A percentile compares a stretch with the other conserved stretches of the same genome.
Evolutionary conservation across 35 echinoderm and acorn worm genomes (phyloP).

Genomic region (Antedon bifida): DNA sequence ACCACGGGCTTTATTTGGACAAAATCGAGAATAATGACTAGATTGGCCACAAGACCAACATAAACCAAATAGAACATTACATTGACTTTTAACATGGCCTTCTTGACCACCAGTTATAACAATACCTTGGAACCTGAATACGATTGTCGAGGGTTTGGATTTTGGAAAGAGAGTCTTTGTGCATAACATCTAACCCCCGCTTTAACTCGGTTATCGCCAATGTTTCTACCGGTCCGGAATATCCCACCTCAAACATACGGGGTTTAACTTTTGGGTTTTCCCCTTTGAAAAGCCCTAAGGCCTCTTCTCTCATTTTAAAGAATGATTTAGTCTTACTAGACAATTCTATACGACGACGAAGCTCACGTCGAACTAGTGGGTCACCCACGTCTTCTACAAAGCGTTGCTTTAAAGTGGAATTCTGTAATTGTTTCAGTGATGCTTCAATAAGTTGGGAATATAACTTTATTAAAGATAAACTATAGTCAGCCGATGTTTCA

Average conservation of each 20-base stretch:
- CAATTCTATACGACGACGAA: not conserved
- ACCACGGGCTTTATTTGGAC: not conserved
- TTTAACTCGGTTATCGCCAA: not conserved
- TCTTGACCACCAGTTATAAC: not conserved
- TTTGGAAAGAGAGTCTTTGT: not conserved
- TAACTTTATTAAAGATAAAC: too few species aligned
- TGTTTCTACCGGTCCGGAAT: not conserved
- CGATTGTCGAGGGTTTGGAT: not conserved
- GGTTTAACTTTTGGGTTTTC: not conserved
- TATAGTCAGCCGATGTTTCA: too few species aligned
- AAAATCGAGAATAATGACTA: not conserved
- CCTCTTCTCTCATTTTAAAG: not conserved
- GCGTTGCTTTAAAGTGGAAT: too few species aligned
- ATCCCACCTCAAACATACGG: not conserved
- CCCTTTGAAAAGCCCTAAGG: not conserved
- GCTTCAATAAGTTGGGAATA: too few species aligned
- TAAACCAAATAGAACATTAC: not conserved
- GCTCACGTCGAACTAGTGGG: too few species aligned
- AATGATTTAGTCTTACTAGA: not conserved
- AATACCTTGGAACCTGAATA: not conserved
- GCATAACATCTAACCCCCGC: not conserved
- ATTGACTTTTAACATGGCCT: not conserved
- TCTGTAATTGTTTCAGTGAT: too few species aligned
- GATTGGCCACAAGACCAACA: not conserved
- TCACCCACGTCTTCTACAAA: too few species aligned